phyloP scores from a whole-genome alignment of 2,888 invertebrate genomes.

The Cosmia trapezina region DNA sequence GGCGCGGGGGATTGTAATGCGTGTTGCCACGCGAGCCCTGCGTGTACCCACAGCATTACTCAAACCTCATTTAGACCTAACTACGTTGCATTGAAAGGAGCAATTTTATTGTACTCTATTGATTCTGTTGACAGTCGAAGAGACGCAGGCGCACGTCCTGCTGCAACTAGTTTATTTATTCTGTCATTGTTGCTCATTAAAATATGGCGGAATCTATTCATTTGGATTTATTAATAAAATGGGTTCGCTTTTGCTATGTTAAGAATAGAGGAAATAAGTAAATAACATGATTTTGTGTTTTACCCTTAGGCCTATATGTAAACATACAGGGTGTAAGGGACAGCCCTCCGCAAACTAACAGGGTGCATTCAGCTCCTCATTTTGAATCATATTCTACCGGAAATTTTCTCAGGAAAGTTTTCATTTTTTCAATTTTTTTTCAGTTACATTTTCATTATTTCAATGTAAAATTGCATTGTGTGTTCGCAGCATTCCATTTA shows the following conservation, averaged over 20 bases:
- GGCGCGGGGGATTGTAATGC: slow-evolving; percentile 76
- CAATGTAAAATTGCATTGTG: no score
- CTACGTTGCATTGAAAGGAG: slow-evolving; percentile 87
- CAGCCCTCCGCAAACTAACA: no score
- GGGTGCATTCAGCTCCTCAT: no score
- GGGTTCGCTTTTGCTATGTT: background rate
- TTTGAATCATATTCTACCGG: no score
- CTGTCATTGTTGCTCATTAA: slow-evolving; percentile 78
- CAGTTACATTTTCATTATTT: no score
- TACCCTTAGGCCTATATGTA: background rate
- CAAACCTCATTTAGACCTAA: slow-evolving; percentile 89
- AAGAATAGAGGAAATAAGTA: background rate
- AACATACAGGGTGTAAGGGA: no score
- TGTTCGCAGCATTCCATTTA: no score
- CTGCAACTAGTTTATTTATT: slow-evolving; percentile 80
- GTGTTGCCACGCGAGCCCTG: slow-evolving; percentile 83
- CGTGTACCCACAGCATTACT: slow-evolving; percentile 87
- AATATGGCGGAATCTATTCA: slow-evolving; percentile 69
- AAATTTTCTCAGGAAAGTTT: no score
- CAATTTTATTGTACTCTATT: slow-evolving; percentile 89
- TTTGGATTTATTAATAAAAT: slow-evolving; percentile 45
- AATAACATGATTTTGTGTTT: background rate
- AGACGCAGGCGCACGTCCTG: slow-evolving; percentile 75
- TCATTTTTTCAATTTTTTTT: no score
- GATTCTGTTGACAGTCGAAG: slow-evolving; percentile 85